Evolutionary conservation across 2,797 vertebrate species (phyloP).

Genomic region (Emys orbicularis): DNA sequence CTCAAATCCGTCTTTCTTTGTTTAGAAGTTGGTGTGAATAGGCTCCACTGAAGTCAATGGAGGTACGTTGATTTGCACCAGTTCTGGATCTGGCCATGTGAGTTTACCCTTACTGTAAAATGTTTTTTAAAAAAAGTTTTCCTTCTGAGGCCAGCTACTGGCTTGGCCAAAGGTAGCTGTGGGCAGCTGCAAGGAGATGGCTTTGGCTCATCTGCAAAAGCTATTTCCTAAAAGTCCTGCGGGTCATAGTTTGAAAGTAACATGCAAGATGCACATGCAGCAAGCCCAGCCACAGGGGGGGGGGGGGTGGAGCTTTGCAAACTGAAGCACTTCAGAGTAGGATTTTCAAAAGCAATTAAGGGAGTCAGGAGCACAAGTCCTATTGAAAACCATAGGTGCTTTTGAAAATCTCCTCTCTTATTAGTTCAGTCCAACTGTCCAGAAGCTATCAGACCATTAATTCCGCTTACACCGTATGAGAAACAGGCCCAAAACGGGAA

Average conservation of each 20-base stretch:
- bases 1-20: not conserved
- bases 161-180: not conserved
- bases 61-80: not conserved
- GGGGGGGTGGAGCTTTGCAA: not conserved
- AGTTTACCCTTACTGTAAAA: not conserved
- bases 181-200: not conserved
- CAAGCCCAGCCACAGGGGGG: fast-evolving
- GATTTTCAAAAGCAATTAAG: not conserved
- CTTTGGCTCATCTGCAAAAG: not conserved
- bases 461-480: not conserved
- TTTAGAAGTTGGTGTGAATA: not conserved
- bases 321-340: not conserved
- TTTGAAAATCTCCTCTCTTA: not conserved
- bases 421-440: not conserved
- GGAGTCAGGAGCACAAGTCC: not conserved
- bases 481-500: not conserved
- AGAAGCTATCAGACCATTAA: not conserved
- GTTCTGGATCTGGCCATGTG: not conserved
- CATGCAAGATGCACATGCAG: fast-evolving
- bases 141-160: fast-evolving
- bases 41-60: not conserved
- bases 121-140: fast-evolving
- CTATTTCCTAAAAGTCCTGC: not conserved
- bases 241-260: not conserved
- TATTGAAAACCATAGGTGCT: not conserved